phyloP scores from a whole-genome alignment of 2,113 vertebrate genomes.

The Cochlearius cochlearius region DNA sequence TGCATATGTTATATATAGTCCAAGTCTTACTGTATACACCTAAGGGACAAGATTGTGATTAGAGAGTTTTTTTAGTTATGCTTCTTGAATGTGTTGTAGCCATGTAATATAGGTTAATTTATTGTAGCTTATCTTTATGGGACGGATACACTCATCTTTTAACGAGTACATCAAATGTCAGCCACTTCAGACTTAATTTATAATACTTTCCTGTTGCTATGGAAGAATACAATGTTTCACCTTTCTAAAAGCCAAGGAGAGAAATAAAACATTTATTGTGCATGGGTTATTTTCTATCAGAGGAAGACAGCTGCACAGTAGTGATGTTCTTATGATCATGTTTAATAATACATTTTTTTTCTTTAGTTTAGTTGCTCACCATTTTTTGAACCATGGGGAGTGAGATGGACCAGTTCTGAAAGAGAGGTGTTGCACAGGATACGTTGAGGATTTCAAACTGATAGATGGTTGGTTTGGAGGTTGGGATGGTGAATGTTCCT shows the following conservation, averaged over 20 bases:
- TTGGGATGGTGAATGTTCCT: not conserved
- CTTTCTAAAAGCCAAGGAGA: not conserved
- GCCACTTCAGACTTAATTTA: not conserved
- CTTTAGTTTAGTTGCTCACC: not conserved
- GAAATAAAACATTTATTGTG: not conserved
- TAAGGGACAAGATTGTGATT: not conserved
- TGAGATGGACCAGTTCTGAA: not conserved
- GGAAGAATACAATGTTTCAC: not conserved
- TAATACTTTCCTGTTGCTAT: constrained; percentile 12
- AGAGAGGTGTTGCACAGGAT: not conserved
- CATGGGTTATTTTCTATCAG: not conserved
- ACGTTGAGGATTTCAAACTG: not conserved
- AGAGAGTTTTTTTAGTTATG: not conserved
- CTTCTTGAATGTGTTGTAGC: not conserved
- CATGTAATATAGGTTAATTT: not conserved
- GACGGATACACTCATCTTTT: not conserved
- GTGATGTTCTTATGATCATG: not conserved
- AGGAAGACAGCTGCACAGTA: not conserved
- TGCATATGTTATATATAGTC: not conserved
- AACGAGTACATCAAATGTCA: not conserved
- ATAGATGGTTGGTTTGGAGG: not conserved
- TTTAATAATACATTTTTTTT: not conserved
- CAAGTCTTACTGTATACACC: not conserved
- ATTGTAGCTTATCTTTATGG: not conserved
- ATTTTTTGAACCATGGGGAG: not conserved